Percentiles rank a stretch among this genome's conserved stretches.
Evolutionary conservation across 2,888 invertebrate species (phyloP).

Genomic region (Drosophila rellima): DNA sequence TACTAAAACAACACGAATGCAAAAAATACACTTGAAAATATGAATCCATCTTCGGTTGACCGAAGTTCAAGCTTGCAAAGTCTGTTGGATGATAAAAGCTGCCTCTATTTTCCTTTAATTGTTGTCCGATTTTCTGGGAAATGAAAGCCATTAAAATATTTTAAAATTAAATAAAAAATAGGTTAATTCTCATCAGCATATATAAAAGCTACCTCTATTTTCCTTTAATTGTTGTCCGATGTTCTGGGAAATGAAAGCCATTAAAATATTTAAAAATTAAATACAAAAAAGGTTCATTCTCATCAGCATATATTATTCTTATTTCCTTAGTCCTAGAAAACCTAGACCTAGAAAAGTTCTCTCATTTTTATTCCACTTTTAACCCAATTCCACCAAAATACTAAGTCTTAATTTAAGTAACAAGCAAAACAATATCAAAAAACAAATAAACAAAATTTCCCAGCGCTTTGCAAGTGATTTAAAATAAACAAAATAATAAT

Average conservation of each 20-base stretch:
- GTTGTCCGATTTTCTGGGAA: background rate
- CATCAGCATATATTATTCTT: no score
- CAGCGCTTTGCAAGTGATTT: constrained; percentile 9
- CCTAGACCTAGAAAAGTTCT: no score
- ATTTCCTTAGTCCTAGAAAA: no score
- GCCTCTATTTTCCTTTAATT: background rate
- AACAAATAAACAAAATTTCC: background rate
- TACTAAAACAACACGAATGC: constrained; percentile 40
- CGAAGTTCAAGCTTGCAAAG: constrained; percentile 24
- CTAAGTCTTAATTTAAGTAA: background rate
- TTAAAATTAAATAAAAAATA: no score
- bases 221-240: background rate
- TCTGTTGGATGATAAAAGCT: no score
- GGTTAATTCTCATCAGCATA: no score
- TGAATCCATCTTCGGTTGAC: constrained; percentile 20
- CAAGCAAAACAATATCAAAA: background rate
- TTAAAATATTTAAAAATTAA: no score
- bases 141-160: background rate
- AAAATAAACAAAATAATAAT: background rate
- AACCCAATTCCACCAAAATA: background rate
- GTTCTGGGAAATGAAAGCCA: background rate
- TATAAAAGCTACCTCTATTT: no score
- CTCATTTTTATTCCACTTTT: background rate
- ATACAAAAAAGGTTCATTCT: no score
- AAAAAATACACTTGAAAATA: background rate